Conservation (phyloP, 2,113 vertebrate species). For the Vimba vimba region DNA sequence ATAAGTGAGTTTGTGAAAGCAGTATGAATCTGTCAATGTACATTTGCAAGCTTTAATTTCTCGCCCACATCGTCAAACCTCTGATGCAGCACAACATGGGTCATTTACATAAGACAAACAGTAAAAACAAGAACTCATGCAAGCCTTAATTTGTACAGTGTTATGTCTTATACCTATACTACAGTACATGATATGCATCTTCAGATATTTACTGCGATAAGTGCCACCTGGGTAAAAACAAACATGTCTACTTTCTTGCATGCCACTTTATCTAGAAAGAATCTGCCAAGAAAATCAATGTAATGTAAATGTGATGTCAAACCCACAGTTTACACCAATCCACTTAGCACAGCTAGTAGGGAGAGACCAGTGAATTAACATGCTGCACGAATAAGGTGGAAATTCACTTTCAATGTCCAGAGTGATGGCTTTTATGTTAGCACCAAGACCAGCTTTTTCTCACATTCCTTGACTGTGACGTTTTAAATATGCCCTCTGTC, state of each 20-base stretch:
- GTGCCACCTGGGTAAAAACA: constrained; percentile 24
- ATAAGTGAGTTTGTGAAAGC: background rate
- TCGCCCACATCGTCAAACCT: background rate
- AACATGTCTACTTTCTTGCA: background rate
- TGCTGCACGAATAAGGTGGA: constrained; percentile 5
- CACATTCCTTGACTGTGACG: constrained; percentile 16
- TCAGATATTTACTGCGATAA: background rate
- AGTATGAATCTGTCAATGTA: constrained; percentile 13
- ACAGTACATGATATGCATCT: background rate
- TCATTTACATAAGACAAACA: background rate
- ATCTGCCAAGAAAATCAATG: constrained; percentile 23
- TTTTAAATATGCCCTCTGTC: constrained; percentile 34
- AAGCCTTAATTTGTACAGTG: background rate
- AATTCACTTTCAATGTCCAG: constrained; percentile 9
- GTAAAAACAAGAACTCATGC: background rate
- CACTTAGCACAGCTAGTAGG: constrained; percentile 8
- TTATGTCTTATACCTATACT: background rate
- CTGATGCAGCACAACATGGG: background rate
- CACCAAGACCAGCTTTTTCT: constrained; percentile 9
- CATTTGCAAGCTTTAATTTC: constrained; percentile 23
- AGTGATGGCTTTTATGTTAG: constrained; percentile 37
- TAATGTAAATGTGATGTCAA: constrained; percentile 34
- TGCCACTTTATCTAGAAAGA: constrained; percentile 12
- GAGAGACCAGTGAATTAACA: constrained; percentile 24
- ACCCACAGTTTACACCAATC: constrained; percentile 17